These are phyloP conservation scores for Bagarius yarrelli DNA, from an alignment of 2,113 vertebrate genomes.

Conservation along the genomic window DNA sequence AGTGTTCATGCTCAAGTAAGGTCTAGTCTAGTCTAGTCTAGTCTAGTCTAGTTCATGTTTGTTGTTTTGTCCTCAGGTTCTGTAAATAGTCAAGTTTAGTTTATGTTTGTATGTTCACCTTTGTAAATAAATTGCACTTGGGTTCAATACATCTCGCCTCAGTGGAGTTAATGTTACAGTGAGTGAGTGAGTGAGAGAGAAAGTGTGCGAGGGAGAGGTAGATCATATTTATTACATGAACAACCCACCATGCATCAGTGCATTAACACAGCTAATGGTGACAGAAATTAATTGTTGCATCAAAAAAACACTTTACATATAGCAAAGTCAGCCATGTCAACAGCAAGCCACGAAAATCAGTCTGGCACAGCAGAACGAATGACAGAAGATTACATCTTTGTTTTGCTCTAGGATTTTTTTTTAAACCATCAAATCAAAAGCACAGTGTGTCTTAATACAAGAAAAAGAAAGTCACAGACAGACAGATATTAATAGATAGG, in stretches of 20 bases:
- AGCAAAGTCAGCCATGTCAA: conserved; percentile 28
- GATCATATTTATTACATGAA: neutral
- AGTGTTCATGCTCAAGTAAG: no score
- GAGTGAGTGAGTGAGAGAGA: no score
- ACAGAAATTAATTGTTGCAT: conserved; percentile 34
- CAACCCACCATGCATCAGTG: conserved; percentile 4
- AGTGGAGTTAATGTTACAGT: no score
- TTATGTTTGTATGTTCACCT: no score
- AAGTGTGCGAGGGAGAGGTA: no score
- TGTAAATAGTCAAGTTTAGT: no score
- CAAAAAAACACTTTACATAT: conserved; percentile 22
- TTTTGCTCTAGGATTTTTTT: conserved; percentile 49
- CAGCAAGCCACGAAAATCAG: conserved; percentile 28
- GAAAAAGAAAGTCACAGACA: neutral
- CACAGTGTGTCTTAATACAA: conserved; percentile 27
- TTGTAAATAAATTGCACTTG: no score
- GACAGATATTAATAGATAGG: neutral
- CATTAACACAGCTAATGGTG: neutral
- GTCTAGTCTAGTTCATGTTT: no score
- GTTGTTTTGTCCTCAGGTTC: no score
- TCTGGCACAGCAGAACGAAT: no score
- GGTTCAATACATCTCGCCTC: no score
- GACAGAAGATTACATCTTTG: conserved; percentile 21
- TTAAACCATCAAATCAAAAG: conserved; percentile 32
- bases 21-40: no score